A percentile compares a stretch with the other conserved stretches of the same genome.
These are phyloP conservation scores for Clarias fuscus DNA, from an alignment of 2,797 vertebrate genomes.

Conservation along the genomic window DNA sequence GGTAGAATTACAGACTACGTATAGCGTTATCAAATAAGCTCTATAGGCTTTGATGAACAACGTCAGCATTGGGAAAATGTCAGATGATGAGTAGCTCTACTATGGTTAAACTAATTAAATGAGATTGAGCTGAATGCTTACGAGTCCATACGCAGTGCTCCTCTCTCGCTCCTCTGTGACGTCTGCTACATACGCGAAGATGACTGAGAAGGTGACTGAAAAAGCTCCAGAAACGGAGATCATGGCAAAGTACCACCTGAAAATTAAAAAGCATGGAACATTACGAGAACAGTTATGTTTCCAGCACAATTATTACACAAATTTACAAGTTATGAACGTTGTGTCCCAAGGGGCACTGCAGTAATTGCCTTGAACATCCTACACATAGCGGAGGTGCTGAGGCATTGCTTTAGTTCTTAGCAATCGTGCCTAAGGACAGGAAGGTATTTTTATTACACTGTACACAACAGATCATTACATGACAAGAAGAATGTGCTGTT, in stretches of 20 bases:
- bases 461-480: too few relatives aligned
- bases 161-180: constrained; percentile 88
- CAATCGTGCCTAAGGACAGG: too few relatives aligned
- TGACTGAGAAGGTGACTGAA: constrained; percentile 95
- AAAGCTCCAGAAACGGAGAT: constrained; percentile 94
- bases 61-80: too few relatives aligned
- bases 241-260: constrained; percentile 96
- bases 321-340: not conserved
- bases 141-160: constrained; percentile 91
- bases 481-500: too few relatives aligned
- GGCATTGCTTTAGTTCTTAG: too few relatives aligned
- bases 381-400: too few relatives aligned
- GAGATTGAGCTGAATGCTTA: constrained; percentile 64
- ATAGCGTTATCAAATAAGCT: not conserved
- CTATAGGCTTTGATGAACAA: too few relatives aligned
- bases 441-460: too few relatives aligned
- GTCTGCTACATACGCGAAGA: constrained; percentile 95
- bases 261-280: constrained; percentile 38
- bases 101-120: not conserved
- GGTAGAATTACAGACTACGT: not conserved
- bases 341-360: too few relatives aligned
- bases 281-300: too few relatives aligned
- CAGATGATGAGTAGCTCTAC: not conserved
- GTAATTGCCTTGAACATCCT: too few relatives aligned
- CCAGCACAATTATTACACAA: not conserved